Percentiles rank a stretch among this genome's conserved stretches.
Conservation (phyloP, 2,797 vertebrate species). For the Galago senegalensis region DNA sequence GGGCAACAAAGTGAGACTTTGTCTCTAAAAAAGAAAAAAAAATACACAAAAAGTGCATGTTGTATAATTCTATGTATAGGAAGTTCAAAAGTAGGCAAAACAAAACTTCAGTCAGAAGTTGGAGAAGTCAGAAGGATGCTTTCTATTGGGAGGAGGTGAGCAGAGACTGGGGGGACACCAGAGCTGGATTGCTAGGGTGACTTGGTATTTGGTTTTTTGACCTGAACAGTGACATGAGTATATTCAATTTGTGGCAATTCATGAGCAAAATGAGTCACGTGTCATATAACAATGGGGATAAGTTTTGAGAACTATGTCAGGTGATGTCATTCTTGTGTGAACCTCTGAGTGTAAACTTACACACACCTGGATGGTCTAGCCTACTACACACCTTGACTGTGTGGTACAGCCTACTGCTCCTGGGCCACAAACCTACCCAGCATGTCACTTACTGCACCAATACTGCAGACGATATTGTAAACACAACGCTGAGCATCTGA, state of each 20-base stretch:
- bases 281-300: not conserved
- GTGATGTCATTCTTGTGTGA: not conserved
- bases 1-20: too few relatives aligned
- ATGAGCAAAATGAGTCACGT: not conserved
- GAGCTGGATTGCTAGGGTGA: not conserved
- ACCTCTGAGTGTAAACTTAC: not conserved
- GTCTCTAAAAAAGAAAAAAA: too few relatives aligned
- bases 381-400: not conserved
- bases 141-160: not conserved
- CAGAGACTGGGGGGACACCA: not conserved
- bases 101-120: not conserved
- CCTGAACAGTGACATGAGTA: not conserved
- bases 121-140: not conserved
- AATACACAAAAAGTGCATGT: not conserved
- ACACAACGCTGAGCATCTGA: not conserved
- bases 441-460: not conserved
- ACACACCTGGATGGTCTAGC: not conserved
- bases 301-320: not conserved
- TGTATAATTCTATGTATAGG: not conserved
- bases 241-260: not conserved
- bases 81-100: not conserved
- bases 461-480: not conserved
- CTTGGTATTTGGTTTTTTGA: not conserved
- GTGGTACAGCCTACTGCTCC: not conserved
- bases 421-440: not conserved